Evolutionary conservation across 2,888 invertebrate genomes (phyloP).

Genomic region (Criorhina ranunculi): DNA sequence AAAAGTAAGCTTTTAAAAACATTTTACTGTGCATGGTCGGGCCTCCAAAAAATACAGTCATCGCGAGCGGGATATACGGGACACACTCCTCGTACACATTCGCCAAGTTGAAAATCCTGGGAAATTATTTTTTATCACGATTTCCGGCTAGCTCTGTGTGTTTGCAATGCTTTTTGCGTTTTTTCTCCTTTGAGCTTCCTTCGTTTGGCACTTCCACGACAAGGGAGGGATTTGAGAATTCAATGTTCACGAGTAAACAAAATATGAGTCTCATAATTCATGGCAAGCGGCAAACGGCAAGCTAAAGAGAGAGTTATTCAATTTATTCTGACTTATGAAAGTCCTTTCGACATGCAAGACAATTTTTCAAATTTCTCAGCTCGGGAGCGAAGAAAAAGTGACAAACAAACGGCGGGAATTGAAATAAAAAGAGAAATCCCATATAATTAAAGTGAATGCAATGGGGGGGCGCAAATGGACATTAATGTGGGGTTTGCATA

Average conservation of each 20-base stretch:
- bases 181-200: background rate
- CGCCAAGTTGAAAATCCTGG: slow-evolving; percentile 64
- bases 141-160: slow-evolving; percentile 65
- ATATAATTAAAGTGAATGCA: slow-evolving; percentile 39
- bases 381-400: slow-evolving; percentile 16
- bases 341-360: slow-evolving; percentile 76
- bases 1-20: slow-evolving; percentile 57
- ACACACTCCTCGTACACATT: background rate
- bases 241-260: slow-evolving; percentile 71
- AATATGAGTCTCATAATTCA: slow-evolving; percentile 69
- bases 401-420: slow-evolving; percentile 49
- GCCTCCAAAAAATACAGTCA: slow-evolving; percentile 38
- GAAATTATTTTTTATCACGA: slow-evolving; percentile 76
- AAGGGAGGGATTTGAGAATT: slow-evolving; percentile 43
- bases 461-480: background rate
- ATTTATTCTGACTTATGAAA: slow-evolving; percentile 76
- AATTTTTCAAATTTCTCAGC: slow-evolving; percentile 70
- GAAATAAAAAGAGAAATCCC: slow-evolving; percentile 43
- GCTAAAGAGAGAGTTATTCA: slow-evolving; percentile 70
- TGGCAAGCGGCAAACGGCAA: slow-evolving; percentile 7
- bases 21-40: background rate
- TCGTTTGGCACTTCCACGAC: slow-evolving; percentile 29
- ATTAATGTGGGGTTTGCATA: background rate
- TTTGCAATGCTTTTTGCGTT: slow-evolving; percentile 71
- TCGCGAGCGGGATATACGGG: slow-evolving; percentile 39